Conservation (phyloP, 2,113 vertebrate genomes). For the Cathartes aura region DNA sequence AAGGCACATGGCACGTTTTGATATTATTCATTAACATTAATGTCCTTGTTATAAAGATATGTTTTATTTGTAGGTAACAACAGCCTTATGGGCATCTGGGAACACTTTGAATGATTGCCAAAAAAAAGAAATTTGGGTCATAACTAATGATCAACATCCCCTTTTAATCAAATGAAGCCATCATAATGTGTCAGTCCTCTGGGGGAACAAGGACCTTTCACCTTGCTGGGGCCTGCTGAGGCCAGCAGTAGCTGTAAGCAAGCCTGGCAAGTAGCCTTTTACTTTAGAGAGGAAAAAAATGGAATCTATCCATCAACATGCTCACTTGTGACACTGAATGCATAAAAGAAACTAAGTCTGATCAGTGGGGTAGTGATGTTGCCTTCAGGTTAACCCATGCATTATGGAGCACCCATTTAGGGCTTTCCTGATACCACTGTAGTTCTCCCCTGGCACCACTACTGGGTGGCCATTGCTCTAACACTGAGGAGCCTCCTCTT, state of each 20-base stretch:
- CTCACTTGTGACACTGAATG: not conserved
- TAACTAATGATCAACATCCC: slow-evolving; percentile 82
- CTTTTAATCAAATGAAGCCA: slow-evolving; percentile 83
- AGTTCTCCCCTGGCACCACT: not conserved
- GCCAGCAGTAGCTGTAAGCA: slow-evolving; percentile 77
- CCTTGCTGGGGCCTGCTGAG: slow-evolving; percentile 68
- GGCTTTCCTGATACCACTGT: not conserved
- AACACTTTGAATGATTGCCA: slow-evolving; percentile 82
- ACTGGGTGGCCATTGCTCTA: not conserved
- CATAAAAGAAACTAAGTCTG: not conserved
- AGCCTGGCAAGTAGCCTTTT: slow-evolving; percentile 17
- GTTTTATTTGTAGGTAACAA: slow-evolving; percentile 77
- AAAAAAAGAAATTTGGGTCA: slow-evolving; percentile 75
- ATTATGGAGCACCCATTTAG: not conserved
- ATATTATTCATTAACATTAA: slow-evolving; percentile 72
- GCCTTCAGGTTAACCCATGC: not conserved
- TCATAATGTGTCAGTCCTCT: slow-evolving; percentile 79
- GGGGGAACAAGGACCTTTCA: slow-evolving; percentile 79
- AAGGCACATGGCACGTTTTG: slow-evolving; percentile 65
- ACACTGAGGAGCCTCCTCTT: not conserved
- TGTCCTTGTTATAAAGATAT: slow-evolving; percentile 72
- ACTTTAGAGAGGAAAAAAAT: slow-evolving; percentile 14
- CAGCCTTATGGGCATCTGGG: slow-evolving; percentile 74
- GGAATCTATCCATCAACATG: slow-evolving; percentile 10
- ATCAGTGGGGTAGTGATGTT: not conserved